phyloP scores from a whole-genome alignment of 2,888 invertebrate genomes.

The Therioaphis trifolii region DNA sequence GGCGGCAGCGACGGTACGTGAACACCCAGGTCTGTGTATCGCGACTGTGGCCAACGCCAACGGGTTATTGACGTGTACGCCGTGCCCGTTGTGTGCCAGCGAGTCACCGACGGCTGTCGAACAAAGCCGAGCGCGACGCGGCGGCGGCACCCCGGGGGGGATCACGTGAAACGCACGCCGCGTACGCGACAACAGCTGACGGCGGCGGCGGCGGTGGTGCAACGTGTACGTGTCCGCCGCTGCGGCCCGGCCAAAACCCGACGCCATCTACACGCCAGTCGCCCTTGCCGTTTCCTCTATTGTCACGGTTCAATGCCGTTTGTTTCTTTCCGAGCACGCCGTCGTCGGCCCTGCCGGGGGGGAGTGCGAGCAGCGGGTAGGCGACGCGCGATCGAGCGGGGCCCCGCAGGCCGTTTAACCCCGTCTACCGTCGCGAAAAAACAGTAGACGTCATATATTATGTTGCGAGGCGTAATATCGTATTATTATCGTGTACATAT shows the following conservation, averaged over 20 bases:
- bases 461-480: no score
- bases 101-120: slow-evolving; percentile 37
- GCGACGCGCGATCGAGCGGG: no score
- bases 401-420: no score
- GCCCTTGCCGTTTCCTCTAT: neutral
- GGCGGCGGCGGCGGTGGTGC: slow-evolving; percentile 8
- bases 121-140: neutral
- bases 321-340: neutral
- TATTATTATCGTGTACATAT: no score
- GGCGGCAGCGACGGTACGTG: slow-evolving; percentile 25
- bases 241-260: neutral
- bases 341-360: neutral
- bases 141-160: slow-evolving; percentile 3
- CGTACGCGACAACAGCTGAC: slow-evolving; percentile 58
- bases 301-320: no score
- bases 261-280: slow-evolving; percentile 38
- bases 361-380: neutral
- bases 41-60: slow-evolving; percentile 56
- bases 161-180: slow-evolving; percentile 63
- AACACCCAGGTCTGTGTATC: slow-evolving; percentile 27
- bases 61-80: slow-evolving; percentile 61
- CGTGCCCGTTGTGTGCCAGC: slow-evolving; percentile 17
- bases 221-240: slow-evolving; percentile 29
- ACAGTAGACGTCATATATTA: no score
- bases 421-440: no score